These are phyloP conservation scores for Xenopus petersii DNA, from an alignment of 2,797 vertebrate species.

Conservation along the genomic window DNA sequence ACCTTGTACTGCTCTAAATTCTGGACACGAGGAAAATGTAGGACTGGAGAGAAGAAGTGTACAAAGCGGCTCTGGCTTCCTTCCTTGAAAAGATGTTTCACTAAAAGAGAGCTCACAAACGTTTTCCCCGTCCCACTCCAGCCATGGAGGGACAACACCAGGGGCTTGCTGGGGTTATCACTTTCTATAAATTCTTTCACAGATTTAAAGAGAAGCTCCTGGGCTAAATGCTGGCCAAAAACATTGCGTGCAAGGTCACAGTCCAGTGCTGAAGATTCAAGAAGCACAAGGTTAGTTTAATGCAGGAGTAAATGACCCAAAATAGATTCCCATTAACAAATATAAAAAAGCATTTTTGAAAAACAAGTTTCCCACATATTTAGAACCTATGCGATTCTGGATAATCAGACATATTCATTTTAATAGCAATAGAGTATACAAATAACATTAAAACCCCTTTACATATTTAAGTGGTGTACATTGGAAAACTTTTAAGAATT, in stretches of 20 bases:
- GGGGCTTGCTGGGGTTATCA: constrained; percentile 72
- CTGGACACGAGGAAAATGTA: constrained; percentile 80
- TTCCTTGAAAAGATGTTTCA: constrained; percentile 73
- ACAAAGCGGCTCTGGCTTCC: constrained; percentile 79
- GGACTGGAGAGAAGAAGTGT: constrained; percentile 83
- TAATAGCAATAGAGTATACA: too few species aligned
- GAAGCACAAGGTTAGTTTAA: accelerated
- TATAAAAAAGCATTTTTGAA: too few species aligned
- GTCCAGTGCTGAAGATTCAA: constrained; percentile 74
- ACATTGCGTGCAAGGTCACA: constrained; percentile 84
- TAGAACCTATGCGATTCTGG: background rate
- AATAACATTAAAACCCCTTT: too few species aligned
- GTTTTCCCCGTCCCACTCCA: constrained; percentile 92
- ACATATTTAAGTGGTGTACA: too few species aligned
- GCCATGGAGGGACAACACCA: constrained; percentile 91
- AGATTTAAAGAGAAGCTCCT: constrained; percentile 75
- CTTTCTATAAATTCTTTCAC: constrained; percentile 72
- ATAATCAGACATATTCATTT: background rate
- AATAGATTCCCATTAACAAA: too few species aligned
- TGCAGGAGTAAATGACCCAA: background rate
- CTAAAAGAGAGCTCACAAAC: constrained; percentile 80
- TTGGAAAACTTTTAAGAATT: too few species aligned
- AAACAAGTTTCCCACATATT: background rate
- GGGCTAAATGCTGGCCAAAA: constrained; percentile 86
- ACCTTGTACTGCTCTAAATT: constrained; percentile 77